Base-by-base conservation (phyloP, 2,888 invertebrate genomes). In the Drosophila pegasa region DNA sequence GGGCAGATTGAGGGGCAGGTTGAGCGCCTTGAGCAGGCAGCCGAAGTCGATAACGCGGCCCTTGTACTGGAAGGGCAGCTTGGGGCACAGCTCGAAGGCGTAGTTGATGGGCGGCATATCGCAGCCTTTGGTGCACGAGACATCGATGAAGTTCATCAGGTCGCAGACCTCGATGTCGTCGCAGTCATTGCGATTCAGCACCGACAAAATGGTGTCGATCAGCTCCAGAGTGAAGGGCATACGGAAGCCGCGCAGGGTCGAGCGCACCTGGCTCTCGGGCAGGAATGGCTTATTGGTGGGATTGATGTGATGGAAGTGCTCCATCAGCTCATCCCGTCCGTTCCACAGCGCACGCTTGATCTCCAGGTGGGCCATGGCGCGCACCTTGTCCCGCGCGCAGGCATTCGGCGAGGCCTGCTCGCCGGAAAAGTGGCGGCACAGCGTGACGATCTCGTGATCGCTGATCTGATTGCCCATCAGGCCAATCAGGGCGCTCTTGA, bases 371-470 rank as follows among this genome's bases (percentile, higher is more conserved):
- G 95, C 94, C 38, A 96, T 92, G 0, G 95, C 83, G 73, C 96
- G 93, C 88, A 77, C 94, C 92, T 64, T 93, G 84, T 87, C 93
- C 31, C 90, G 91, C 74, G 88, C 88, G 86, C 90, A 92, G n/a
- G 78, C 61, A 77, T 89, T 79, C 7, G 92, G 90, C 31, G 93
- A 93, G 7, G 92, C 91, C 76, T 93, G 93, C 71, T 94, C 94
- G 0, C 95, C 95, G 0, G 95, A 94, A 90, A 96, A 97, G 75
- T 94, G 93, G 64, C 97, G 94, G 3, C 95, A 94, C 9, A 97
- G 91, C 0, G 96, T 95, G 1, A 97, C 93, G 89, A 96, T 95
- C 92, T 97, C 97, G 71, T 97, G 97, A 84, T 97, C 96, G 0
- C 95, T 95, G 91, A 97, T 95, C 75, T 94, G 93, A 29, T 94